Evolutionary conservation across 2,797 vertebrate genomes (phyloP).

Genomic region (Rhadinocentrus ornatus): DNA sequence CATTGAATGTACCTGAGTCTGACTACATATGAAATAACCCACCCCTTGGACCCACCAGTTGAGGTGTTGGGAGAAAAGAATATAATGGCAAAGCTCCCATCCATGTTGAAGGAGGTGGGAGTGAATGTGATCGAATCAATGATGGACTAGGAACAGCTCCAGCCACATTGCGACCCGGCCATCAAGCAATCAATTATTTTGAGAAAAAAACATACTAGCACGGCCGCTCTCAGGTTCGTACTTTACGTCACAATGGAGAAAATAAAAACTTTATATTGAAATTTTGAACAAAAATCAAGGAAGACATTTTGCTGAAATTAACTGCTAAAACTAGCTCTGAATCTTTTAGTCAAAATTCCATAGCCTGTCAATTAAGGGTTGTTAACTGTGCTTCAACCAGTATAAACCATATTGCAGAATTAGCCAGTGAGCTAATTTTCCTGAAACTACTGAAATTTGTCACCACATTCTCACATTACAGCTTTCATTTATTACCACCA

Average conservation of each 20-base stretch:
- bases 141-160: no score
- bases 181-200: no score
- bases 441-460: slow-evolving; percentile 2
- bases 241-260: not conserved
- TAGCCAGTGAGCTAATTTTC: slow-evolving; percentile 1
- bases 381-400: slow-evolving; percentile 8
- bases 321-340: not conserved
- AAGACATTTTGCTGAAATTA: not conserved
- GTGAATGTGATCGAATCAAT: no score
- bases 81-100: no score
- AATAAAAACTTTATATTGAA: not conserved
- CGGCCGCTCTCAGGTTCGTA: no score
- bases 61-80: no score
- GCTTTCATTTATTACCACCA: slow-evolving; percentile 36
- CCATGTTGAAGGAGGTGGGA: no score
- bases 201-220: no score
- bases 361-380: not conserved
- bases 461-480: slow-evolving; percentile 20
- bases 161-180: no score
- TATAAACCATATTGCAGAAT: slow-evolving; percentile 21
- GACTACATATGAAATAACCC: no score
- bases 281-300: not conserved
- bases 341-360: slow-evolving; percentile 7
- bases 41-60: no score
- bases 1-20: no score